phyloP scores from a whole-genome alignment of 2,888 invertebrate genomes.

The Cotesia congregata region DNA sequence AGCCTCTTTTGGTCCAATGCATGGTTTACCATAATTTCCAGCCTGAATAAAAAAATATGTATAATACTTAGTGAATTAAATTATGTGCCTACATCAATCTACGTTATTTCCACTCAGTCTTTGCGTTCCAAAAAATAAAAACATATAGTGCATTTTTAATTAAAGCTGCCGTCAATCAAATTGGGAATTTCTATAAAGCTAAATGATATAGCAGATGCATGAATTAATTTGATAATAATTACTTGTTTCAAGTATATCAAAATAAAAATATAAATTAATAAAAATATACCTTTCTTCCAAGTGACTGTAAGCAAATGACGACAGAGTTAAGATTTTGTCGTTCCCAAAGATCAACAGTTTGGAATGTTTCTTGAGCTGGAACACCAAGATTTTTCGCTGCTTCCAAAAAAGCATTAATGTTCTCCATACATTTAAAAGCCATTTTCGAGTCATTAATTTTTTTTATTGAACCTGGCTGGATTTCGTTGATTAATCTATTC shows the following conservation, averaged over 20 bases:
- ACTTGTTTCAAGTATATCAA: too few species aligned
- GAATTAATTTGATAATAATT: too few species aligned
- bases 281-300: conserved; percentile 88
- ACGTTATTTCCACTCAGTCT: too few species aligned
- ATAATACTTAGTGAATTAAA: conserved; percentile 13
- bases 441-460: conserved; percentile 90
- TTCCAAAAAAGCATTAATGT: conserved; percentile 93
- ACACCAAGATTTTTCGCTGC: conserved; percentile 90
- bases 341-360: conserved; percentile 98
- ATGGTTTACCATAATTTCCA: conserved; percentile 85
- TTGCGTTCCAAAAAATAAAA: too few species aligned
- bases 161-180: too few species aligned
- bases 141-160: too few species aligned
- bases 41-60: conserved; percentile 73
- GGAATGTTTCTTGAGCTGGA: conserved; percentile 94
- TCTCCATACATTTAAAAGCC: conserved; percentile 99
- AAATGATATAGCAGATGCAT: too few species aligned
- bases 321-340: conserved; percentile 96
- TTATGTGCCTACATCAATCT: neutral
- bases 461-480: conserved; percentile 89
- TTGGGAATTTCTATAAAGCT: too few species aligned
- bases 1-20: conserved; percentile 96
- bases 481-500: conserved; percentile 84
- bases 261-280: conserved; percentile 61
- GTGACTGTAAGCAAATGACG: conserved; percentile 93